Conservation (phyloP, 2,113 vertebrate genomes). For the Probosciger aterrimus region DNA sequence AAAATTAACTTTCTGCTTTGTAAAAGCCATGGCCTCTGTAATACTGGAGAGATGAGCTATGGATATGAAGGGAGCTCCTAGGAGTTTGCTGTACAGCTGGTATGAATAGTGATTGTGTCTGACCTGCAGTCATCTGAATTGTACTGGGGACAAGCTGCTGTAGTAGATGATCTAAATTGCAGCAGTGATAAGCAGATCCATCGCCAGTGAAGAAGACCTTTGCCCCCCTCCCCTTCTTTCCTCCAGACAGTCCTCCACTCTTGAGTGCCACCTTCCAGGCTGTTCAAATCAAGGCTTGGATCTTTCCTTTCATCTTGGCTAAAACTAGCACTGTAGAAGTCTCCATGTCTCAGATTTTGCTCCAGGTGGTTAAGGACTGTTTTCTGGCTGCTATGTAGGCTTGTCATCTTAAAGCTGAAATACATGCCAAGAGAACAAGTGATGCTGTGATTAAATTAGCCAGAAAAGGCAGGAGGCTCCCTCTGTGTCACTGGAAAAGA, state of each 20-base stretch:
- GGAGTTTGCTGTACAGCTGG: not conserved
- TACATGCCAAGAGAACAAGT: not conserved
- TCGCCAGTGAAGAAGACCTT: not conserved
- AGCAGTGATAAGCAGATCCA: not conserved
- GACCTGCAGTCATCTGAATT: not conserved
- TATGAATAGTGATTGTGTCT: not conserved
- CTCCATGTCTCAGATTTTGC: fast-evolving
- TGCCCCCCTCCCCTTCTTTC: not conserved
- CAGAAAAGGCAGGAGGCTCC: not conserved
- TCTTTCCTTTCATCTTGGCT: not conserved
- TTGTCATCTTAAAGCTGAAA: not conserved
- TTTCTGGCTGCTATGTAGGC: not conserved
- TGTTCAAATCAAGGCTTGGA: not conserved
- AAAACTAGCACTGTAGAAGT: not conserved
- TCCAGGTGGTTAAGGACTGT: not conserved
- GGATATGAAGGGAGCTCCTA: not conserved
- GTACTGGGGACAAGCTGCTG: not conserved
- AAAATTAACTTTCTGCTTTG: not conserved
- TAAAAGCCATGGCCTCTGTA: not conserved
- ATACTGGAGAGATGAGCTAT: not conserved
- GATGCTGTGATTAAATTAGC: not conserved
- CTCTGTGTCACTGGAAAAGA: not conserved
- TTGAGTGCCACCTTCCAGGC: not conserved
- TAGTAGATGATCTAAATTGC: not conserved
- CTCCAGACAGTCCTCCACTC: not conserved